A percentile compares a stretch with the other conserved stretches of the same genome.
Conservation (phyloP, 2,797 vertebrate genomes). For the Poeciliopsis infans region DNA sequence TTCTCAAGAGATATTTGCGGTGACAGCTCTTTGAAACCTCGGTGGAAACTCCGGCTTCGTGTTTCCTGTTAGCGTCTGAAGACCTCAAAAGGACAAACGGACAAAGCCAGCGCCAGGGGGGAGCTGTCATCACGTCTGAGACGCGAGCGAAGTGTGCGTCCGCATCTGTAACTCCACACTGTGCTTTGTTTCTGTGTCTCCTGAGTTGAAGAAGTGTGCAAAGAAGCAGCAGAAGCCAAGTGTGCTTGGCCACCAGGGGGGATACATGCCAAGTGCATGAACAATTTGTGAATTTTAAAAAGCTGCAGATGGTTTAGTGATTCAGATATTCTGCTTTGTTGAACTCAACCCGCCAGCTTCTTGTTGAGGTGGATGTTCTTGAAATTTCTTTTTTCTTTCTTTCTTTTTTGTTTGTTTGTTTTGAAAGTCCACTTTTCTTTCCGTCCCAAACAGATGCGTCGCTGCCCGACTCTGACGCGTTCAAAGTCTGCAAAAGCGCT, state of each 20-base stretch:
- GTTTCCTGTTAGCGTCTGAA: constrained; percentile 74
- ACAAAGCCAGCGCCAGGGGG: not conserved
- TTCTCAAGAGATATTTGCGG: constrained; percentile 51
- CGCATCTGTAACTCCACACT: not conserved
- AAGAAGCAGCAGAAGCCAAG: not conserved
- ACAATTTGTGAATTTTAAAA: not conserved
- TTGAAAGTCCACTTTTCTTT: constrained; percentile 37
- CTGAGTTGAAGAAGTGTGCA: not conserved
- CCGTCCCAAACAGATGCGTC: constrained; percentile 22
- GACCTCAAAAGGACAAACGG: constrained; percentile 54
- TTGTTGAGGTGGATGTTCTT: not conserved
- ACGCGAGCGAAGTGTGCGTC: not conserved
- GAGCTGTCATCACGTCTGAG: not conserved
- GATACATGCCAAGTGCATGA: not conserved
- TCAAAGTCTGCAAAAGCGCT: constrained; percentile 32
- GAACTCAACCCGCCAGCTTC: not conserved
- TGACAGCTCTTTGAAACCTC: constrained; percentile 69
- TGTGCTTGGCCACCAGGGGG: not conserved
- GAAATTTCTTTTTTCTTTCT: not conserved
- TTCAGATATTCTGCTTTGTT: not conserved
- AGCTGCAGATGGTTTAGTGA: not conserved
- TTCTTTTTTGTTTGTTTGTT: too few species aligned
- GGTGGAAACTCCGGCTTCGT: constrained; percentile 44
- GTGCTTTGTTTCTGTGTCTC: not conserved
- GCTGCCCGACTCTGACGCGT: constrained; percentile 52